These are phyloP conservation scores for Anastrepha ludens DNA, from an alignment of 1,140 invertebrate species.

Conservation along the genomic window DNA sequence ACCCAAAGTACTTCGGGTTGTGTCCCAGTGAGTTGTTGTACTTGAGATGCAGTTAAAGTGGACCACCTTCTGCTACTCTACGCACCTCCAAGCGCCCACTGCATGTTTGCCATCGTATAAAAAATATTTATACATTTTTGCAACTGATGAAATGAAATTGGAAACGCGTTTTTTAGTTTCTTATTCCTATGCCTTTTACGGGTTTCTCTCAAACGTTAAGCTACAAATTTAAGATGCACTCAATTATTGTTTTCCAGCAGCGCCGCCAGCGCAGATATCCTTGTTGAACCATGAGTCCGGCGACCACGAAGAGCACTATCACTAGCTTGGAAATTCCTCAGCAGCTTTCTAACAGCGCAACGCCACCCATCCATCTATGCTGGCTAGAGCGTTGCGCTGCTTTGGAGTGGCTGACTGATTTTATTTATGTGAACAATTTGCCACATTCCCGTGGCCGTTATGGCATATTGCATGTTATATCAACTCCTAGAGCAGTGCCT, in stretches of 20 bases:
- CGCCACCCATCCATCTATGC: background rate
- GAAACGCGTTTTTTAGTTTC: background rate
- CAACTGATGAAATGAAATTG: background rate
- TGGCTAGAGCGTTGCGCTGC: background rate
- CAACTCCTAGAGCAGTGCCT: background rate
- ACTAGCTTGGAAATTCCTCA: too few species aligned
- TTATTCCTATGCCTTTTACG: background rate
- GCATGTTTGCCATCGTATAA: background rate
- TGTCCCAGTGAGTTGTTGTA: background rate
- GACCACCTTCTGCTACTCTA: background rate
- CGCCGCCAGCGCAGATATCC: background rate
- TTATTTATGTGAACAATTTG: background rate
- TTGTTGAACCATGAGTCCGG: background rate
- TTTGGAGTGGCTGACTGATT: background rate
- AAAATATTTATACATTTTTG: background rate
- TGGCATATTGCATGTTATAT: background rate
- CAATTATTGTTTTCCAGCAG: background rate
- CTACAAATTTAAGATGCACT: background rate
- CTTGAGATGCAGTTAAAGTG: too few species aligned
- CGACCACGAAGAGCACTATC: too few species aligned
- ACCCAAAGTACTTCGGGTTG: background rate
- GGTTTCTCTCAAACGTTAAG: background rate
- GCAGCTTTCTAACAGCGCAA: background rate
- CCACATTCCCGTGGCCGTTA: background rate
- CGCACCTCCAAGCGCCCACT: background rate